Evolutionary conservation across 2,888 invertebrate genomes (phyloP), one percentile per base, ranked within the genome.

Genomic region (Dendrolimus houi): DNA sequence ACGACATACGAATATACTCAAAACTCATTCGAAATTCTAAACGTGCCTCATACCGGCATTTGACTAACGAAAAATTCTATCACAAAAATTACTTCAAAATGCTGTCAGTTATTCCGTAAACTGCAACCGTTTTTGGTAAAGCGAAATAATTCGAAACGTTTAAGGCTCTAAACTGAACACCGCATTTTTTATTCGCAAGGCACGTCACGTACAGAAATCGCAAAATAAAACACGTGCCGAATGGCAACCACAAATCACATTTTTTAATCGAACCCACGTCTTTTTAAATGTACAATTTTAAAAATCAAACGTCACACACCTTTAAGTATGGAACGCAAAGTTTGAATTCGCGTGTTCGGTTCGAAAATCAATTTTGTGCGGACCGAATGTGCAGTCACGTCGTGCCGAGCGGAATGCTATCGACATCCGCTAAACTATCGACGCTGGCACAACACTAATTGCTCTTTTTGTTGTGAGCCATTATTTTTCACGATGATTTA

Each of bases 261-360:
- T 89, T 89, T 88, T 88, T 87, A 88, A 87, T 88, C 87, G 86
- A 83, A 82, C 83, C 81, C 87, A 82, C 85, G 85, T 85, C 81
- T 80, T 76, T 67, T 70, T 69, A 62, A 64, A 62, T 62, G 60
- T 62, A 62, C 78, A 76, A 75, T 47, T 47, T 47, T 47, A 47
- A 47, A 47, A 47, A 47, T 47, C 8, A 9, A 47, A 10, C 47
- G 12, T 10, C 47, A 8, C 2, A 47, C 47, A 47, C 47, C 47
- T 47, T 29, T 47, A 47, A 47, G 9, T 9, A 12, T 47, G 12
- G 47, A 47, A 47, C 47, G 9, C 12, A 47, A 47, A 47, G 47
- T 47, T 47, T 47, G 47, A 12, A 47, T 47, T 47, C 12, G 47
- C 47, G 1, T 9, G 47, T 9, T 47, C 47, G 47, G 9, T 47